Base-by-base conservation (phyloP, 2,113 vertebrate species). In the Otis tarda region DNA sequence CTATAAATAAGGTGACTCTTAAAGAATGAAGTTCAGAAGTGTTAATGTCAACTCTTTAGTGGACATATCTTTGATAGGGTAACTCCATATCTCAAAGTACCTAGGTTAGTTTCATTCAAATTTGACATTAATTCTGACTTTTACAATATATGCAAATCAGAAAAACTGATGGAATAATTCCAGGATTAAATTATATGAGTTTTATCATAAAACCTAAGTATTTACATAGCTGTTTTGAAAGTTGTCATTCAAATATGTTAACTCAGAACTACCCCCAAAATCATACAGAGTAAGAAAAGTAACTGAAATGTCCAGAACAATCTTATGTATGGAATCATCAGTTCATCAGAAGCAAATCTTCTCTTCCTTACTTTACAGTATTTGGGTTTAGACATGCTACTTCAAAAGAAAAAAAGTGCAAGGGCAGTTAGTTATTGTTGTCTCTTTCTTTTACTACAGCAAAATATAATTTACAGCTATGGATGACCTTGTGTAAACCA, bases 21-120 rank as follows among this genome's bases (percentile, higher is more conserved):
- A 81, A 94, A 91, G 89, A 96, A 95, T 88, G 57, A 96, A 95
- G 88, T 91, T 95, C 89, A 86, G 45, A 95, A 95, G 67, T 73
- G 60, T 71, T 90, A 81, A 88, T 88, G 95, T 94, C 85, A 94
- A 61, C n/a, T 69, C 59, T 91, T 95, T 67, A 81, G 56, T 39
- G 64, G 63, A 68, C 35, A 22, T 63, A 55, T 27, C 76, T 95
- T 71, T 87, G 37, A 89, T 17, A 77, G 65, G n/a, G 71, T 86
- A 88, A 82, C n/a, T 55, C 13, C 14, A 5, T 24, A 70, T 77
- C 68, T 83, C 49, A 65, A 90, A 83, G 87, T n/a, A 87, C 7
- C 47, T 87, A 77, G 55, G 22, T 9, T 59, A 74, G 24, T 56
- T 94, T 83, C 82, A 90, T 33, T 52, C 45, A 87, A 75, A 81